Evolutionary conservation across 2,888 invertebrate species (phyloP), one percentile per base, ranked within the genome.

Genomic region (Andrena bicolor): DNA sequence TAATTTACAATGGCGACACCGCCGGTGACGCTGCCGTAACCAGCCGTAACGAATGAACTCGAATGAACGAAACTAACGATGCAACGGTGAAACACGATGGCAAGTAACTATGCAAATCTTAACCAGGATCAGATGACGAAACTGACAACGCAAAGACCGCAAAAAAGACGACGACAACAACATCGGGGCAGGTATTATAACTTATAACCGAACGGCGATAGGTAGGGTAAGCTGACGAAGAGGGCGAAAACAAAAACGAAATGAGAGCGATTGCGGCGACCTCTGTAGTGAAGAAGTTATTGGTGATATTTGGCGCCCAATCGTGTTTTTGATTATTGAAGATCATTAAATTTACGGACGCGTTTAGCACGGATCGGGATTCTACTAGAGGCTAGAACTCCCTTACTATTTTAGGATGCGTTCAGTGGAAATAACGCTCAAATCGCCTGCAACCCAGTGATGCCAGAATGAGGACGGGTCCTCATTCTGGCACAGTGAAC

Each of bases 1-100:
- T 70, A 20, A 49, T 60, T 60, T 51, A 71, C 30, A 49, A 80
- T 61, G 70, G 77, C 77, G 61, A 32, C 65, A 10, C 23, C 23
- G 48, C 70, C 70, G 70, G 76, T 41, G 60, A 71, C 65, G 66
- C 65, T 77, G 41, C 60, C 60, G 48, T 61, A 66, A 60, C 28
- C 41, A 41, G 10, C 41, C 1, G 41, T 41, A 41, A 2, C 41
- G 41, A 41, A 41, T 41, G 41, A 41, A 41, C 16, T 16, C 0
- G 41, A 41, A 1, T 16, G 41, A 41, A 41, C 1, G 28, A 65
- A 70, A n/a, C 35, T 16, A 23, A 49, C 41, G 56, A 56, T 20
- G 23, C 56, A 3, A 1, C 7, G n/a, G 30, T 41, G 16, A 30
- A 10, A 1, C 7, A 49, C 20, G 10, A 16, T 10, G 20, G 23